phyloP scores from a whole-genome alignment of 2,113 vertebrate species.

The Otolemur garnettii region DNA sequence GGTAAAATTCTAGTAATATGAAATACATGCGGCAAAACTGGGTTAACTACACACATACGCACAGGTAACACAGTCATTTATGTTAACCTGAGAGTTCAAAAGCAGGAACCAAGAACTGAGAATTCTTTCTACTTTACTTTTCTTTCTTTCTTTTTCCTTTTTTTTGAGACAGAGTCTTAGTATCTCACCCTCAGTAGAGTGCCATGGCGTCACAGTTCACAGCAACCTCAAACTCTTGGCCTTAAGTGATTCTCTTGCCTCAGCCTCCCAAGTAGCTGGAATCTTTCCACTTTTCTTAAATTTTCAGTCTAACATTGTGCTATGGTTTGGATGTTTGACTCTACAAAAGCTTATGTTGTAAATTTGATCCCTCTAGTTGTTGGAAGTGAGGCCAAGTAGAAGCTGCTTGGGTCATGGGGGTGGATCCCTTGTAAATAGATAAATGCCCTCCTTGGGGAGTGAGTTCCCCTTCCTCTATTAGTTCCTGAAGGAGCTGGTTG shows the following conservation, averaged over 20 bases:
- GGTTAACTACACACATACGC: neutral
- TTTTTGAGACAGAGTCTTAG: no score
- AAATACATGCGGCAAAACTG: neutral
- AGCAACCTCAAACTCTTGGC: no score
- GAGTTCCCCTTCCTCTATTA: neutral
- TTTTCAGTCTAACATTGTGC: neutral
- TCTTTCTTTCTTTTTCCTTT: no score
- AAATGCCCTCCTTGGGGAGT: neutral
- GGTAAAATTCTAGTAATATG: neutral
- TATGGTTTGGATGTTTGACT: neutral
- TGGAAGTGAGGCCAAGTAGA: neutral
- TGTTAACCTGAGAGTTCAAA: neutral
- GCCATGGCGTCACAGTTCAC: no score
- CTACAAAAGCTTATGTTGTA: neutral
- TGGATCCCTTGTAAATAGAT: neutral
- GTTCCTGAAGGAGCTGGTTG: neutral
- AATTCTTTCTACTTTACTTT: neutral
- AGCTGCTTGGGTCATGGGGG: neutral
- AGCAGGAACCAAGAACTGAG: neutral
- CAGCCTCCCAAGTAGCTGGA: no score
- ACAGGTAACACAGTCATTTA: neutral
- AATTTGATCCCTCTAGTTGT: neutral
- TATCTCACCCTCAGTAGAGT: no score
- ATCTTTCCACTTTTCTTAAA: neutral
- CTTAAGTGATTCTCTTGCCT: no score